Base-by-base conservation (phyloP, 2,888 invertebrate genomes). In the Xestobium rufovillosum region DNA sequence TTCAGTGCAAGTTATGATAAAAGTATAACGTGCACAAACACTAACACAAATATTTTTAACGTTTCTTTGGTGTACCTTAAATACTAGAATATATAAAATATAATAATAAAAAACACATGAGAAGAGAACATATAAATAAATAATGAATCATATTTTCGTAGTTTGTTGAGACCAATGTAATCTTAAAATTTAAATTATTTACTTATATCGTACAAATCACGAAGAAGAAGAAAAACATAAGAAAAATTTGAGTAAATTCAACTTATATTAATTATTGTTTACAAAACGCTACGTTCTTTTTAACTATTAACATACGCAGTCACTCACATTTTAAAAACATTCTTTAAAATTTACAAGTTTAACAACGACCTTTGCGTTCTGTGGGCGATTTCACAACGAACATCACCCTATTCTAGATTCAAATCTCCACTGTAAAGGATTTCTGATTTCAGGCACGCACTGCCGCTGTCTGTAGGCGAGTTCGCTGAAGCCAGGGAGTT, bases 401-500 rank as follows among this genome's bases (percentile, higher is more conserved):
- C n/a, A n/a, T n/a, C n/a, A n/a, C 23, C n/a, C 23, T 19, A 19
- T 6, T 19, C 23, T 39, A 66, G 49, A 41, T 64, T 60, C 48
- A 65, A 43, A 31, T 64, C 64, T 45, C 61, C 60, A 42, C 53
- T 56, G 46, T 50, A 53, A 44, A 60, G 61, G 43, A 60, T 57
- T 56, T 79, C 78, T 42, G 73, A 70, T 59, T 79, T 79, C 43
- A 77, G 71, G 61, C 79, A 78, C 41, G 79, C 80, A 59, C 79
- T 79, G 48, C 80, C 80, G 51, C 66, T 66, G 36, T 65, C 66
- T 44, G 78, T 80, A 26, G 80, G 80, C 26, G 80, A 80, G 28
- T 80, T 78, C 16, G 80, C 80, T 40, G 78, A 77, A 4, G 78
- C 79, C 38, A 80, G 67, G 14, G 79, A 80, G 57, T 79, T 80